Conservation (phyloP, 2,888 invertebrate species). For the Himalopsyche japonica region DNA sequence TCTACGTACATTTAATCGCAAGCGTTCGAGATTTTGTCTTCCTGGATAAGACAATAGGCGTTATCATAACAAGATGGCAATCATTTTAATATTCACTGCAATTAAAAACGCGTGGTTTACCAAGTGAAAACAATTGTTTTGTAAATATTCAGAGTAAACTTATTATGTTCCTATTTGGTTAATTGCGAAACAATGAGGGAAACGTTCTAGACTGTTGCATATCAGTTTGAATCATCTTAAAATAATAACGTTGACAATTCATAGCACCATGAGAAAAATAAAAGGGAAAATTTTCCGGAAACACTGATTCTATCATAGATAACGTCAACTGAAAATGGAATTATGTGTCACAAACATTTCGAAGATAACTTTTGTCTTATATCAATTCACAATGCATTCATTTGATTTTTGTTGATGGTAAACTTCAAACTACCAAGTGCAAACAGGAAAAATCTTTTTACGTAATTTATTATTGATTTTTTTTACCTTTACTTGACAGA, state of each 20-base stretch:
- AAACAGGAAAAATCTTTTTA: too few species aligned
- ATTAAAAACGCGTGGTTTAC: not conserved
- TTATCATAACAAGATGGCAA: not conserved
- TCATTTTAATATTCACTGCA: not conserved
- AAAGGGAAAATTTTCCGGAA: not conserved
- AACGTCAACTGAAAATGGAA: not conserved
- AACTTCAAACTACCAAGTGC: too few species aligned
- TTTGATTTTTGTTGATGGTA: too few species aligned
- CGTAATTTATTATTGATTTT: too few species aligned
- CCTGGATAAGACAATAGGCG: not conserved
- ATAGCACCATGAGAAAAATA: not conserved
- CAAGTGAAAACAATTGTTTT: not conserved
- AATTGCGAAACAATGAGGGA: conserved; percentile 3
- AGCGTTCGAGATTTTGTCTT: not conserved
- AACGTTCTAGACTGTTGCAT: not conserved
- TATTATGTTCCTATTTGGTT: not conserved
- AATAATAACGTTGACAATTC: not conserved
- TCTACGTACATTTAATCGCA: too few species aligned
- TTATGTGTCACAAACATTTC: too few species aligned
- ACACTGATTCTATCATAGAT: not conserved
- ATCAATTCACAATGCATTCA: too few species aligned
- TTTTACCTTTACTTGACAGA: too few species aligned
- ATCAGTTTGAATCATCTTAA: not conserved
- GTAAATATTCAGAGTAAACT: not conserved
- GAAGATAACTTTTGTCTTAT: too few species aligned